A percentile compares a stretch with the other conserved stretches of the same genome.
Evolutionary conservation across 2,888 invertebrate species (phyloP).

Genomic region (Spodoptera picta): DNA sequence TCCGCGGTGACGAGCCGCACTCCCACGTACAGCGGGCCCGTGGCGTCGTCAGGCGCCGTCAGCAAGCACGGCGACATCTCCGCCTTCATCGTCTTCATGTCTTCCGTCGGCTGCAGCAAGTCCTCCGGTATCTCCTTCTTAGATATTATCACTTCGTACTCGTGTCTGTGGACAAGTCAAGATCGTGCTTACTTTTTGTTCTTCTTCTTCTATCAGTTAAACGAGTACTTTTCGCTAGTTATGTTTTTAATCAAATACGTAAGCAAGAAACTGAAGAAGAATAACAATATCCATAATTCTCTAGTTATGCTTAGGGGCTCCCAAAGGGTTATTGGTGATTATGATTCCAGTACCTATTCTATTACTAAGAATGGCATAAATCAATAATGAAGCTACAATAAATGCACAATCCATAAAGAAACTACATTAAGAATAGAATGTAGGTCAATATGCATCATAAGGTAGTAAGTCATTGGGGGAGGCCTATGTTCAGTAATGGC

Average conservation of each 20-base stretch:
- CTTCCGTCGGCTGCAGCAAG: conserved; percentile 73
- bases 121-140: conserved; percentile 84
- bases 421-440: no score
- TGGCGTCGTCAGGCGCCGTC: conserved; percentile 75
- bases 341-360: no score
- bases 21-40: conserved; percentile 89
- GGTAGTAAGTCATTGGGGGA: background rate
- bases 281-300: no score
- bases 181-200: no score
- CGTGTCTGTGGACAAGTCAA: conserved; percentile 61
- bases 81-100: conserved; percentile 77
- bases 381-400: no score
- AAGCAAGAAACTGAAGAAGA: no score
- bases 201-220: background rate
- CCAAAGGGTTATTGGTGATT: no score
- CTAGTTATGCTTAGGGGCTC: no score
- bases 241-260: no score
- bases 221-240: conserved; percentile 24
- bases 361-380: no score
- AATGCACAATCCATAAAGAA: no score
- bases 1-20: conserved; percentile 89
- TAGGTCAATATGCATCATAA: background rate
- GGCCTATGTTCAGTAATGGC: no score
- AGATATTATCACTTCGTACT: conserved; percentile 91
- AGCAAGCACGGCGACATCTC: conserved; percentile 87